These are phyloP conservation scores for Philaenus spumarius DNA, from an alignment of 1,140 invertebrate species.

Conservation along the genomic window DNA sequence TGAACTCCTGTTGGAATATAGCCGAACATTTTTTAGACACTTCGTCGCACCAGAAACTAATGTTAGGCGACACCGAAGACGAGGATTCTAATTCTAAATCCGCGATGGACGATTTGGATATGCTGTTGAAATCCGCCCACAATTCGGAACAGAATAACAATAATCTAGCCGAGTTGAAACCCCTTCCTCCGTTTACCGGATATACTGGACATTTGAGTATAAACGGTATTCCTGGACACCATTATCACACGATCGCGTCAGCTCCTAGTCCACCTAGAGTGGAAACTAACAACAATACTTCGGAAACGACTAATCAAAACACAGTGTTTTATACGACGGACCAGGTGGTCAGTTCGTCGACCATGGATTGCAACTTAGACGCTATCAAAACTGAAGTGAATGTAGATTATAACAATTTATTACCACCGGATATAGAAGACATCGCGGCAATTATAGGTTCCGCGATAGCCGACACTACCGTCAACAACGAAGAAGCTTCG, in stretches of 20 bases:
- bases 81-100: constrained; percentile 43
- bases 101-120: constrained; percentile 51
- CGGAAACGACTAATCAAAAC: constrained; percentile 37
- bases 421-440: constrained; percentile 65
- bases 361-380: constrained; percentile 37
- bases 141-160: constrained; percentile 46
- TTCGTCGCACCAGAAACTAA: constrained; percentile 15
- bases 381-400: constrained; percentile 42
- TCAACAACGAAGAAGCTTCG: constrained; percentile 49
- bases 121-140: constrained; percentile 43
- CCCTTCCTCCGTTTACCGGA: constrained; percentile 75
- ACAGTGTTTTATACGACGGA: constrained; percentile 27
- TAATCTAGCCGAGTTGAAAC: constrained; percentile 72
- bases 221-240: constrained; percentile 78
- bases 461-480: constrained; percentile 68
- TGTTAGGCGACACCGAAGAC: constrained; percentile 30
- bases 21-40: constrained; percentile 20
- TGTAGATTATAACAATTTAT: constrained; percentile 43
- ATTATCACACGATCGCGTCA: constrained; percentile 70
- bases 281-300: constrained; percentile 51
- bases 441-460: constrained; percentile 82
- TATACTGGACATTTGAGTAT: constrained; percentile 76
- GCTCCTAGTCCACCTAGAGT: constrained; percentile 41
- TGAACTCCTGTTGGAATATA: constrained; percentile 16
- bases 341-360: constrained; percentile 36